Conservation (phyloP, 2,113 vertebrate species). For the Macaca fascicularis region DNA sequence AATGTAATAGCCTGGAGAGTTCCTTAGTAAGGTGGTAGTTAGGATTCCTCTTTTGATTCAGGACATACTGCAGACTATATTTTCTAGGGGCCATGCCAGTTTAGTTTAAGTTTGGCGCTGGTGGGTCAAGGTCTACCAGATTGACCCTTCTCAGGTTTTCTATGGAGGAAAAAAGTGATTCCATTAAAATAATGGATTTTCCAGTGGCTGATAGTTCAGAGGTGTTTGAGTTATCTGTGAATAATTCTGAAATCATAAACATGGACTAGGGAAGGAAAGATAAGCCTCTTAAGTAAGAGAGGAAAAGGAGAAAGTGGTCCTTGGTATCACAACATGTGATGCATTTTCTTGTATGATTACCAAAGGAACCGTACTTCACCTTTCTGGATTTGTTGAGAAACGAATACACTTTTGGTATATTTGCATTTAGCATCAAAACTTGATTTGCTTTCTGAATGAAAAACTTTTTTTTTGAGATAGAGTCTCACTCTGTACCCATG, state of each 20-base stretch:
- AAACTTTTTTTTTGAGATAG: neutral
- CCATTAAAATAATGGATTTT: neutral
- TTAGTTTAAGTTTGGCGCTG: neutral
- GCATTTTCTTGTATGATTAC: neutral
- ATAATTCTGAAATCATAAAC: neutral
- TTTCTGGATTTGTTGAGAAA: neutral
- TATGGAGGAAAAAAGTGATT: neutral
- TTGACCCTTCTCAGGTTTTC: neutral
- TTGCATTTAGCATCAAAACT: neutral
- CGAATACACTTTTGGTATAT: neutral
- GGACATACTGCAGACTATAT: neutral
- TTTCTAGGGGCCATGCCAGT: neutral
- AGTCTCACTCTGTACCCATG: too few relatives aligned
- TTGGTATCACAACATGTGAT: neutral
- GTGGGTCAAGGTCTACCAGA: neutral
- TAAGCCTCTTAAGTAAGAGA: neutral
- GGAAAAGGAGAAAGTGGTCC: neutral
- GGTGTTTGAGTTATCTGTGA: conserved; percentile 5
- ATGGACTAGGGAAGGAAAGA: neutral
- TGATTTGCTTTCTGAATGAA: neutral
- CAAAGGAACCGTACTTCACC: neutral
- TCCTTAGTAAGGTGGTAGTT: neutral
- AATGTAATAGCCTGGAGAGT: neutral
- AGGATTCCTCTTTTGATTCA: neutral
- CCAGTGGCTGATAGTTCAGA: neutral